Evolutionary conservation across 1,140 invertebrate species (phyloP), one percentile per base, ranked within the genome.

Genomic region (Cydia splendana): DNA sequence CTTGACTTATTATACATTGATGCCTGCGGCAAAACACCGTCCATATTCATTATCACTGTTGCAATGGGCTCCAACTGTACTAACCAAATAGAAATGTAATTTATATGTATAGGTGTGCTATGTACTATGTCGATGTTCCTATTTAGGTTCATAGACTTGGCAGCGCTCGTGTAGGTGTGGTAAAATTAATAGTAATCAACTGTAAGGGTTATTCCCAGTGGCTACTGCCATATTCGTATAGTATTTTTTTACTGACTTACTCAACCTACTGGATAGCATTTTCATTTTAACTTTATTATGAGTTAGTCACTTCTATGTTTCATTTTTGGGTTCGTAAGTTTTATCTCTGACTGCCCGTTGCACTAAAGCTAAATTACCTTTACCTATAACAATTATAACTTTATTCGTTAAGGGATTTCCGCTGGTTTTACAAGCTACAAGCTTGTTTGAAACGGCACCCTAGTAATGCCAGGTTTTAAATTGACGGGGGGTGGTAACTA

Each of bases 131-230:
- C 65, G 28, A 69, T 38, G 65, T 69, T 69, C 65, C 65, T 69
- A 34, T n/a, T 30, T 69, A 69, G 65, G 28, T 69, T n/a, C 65
- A 69, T 65, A 69, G 65, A 69, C 65, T 24, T 13, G 24, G 24
- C 38, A 69, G 28, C 24, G 30, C 30, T 65, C 65, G 12, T 34
- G 24, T 65, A 65, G 65, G 15, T 30, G 65, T 38, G 13, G 28
- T 62, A 62, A 62, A 62, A 24, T 62, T 20, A 24, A n/a, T 62
- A 62, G 20, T 62, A 62, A 62, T 18, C 5, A 57, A 62, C 57
- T 62, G 57, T 62, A 10, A 62, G 20, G 53, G 7, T 62, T 62
- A 62, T 62, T 62, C 20, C 7, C 57, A 62, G 57, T 62, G 24
- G 10, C 57, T 20, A 24, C 57, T 53, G 13, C n/a, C 51, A n/a